Conservation (phyloP, 2,797 vertebrate genomes). For the Catharus ustulatus region DNA sequence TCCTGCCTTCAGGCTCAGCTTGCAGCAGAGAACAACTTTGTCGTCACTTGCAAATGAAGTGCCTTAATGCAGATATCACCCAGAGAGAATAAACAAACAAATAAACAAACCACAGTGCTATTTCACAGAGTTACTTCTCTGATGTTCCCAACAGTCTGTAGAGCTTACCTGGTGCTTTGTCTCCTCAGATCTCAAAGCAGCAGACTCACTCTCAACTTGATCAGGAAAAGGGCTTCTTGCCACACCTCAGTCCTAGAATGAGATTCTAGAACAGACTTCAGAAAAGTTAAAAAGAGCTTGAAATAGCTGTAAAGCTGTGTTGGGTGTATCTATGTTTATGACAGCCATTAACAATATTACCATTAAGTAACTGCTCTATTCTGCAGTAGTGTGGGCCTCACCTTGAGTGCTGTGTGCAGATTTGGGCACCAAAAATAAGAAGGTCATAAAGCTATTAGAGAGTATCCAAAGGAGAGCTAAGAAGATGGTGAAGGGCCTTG, state of each 20-base stretch:
- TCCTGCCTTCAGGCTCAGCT: constrained; percentile 40
- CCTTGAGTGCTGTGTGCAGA: not conserved
- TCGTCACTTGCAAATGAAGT: constrained; percentile 14
- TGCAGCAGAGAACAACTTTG: constrained; percentile 33
- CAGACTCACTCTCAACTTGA: not conserved
- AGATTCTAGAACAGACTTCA: constrained; percentile 15
- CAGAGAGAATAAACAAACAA: not conserved
- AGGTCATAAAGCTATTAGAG: not conserved
- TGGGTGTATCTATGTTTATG: not conserved
- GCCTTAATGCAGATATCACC: not conserved
- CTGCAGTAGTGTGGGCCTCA: not conserved
- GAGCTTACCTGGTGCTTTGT: not conserved
- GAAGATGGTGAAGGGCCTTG: not conserved
- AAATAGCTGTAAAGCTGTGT: not conserved
- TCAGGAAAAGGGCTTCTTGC: not conserved
- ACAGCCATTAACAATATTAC: not conserved
- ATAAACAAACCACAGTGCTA: not conserved
- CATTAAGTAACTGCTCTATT: not conserved
- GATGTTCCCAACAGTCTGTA: not conserved
- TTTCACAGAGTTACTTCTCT: constrained; percentile 8
- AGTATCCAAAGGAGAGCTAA: not conserved
- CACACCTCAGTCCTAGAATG: not conserved
- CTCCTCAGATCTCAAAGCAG: not conserved
- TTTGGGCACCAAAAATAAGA: not conserved
- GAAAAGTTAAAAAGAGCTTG: not conserved